Percentiles rank a stretch among this genome's conserved stretches.
Conservation (phyloP, 1,140 invertebrate species). For the Bombus polaris region DNA sequence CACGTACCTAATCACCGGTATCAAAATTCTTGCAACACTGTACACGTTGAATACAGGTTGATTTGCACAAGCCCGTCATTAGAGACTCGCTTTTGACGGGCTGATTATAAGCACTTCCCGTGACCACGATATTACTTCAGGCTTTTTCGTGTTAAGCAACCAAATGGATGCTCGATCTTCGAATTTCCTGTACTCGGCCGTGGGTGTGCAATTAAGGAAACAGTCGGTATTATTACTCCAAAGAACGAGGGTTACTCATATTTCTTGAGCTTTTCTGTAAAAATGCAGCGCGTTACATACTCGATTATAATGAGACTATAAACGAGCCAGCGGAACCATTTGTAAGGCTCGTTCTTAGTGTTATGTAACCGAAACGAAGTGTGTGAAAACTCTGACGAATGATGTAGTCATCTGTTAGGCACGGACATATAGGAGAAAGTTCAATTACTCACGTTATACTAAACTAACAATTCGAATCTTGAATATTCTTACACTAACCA, state of each 20-base stretch:
- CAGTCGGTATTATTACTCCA: neutral
- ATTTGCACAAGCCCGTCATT: conserved; percentile 50
- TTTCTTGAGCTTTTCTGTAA: neutral
- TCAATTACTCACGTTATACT: neutral
- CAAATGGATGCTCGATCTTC: neutral
- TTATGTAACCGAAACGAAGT: conserved; percentile 22
- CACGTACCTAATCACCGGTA: conserved; percentile 18
- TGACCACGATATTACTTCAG: conserved; percentile 13
- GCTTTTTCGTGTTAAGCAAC: conserved; percentile 18
- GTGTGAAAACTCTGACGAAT: conserved; percentile 26
- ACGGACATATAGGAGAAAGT: neutral
- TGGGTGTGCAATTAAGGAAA: conserved; percentile 9
- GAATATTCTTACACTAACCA: no score
- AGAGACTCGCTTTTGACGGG: conserved; percentile 19
- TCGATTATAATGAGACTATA: neutral
- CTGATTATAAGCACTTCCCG: conserved; percentile 45
- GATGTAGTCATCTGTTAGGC: neutral
- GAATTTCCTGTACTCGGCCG: neutral
- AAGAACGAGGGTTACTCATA: neutral
- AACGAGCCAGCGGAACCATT: neutral
- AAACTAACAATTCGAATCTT: neutral
- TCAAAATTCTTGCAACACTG: conserved; percentile 26
- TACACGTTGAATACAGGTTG: conserved; percentile 24
- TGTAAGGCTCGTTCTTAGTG: neutral
- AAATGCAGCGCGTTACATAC: neutral